phyloP scores from a whole-genome alignment of 2,113 vertebrate species.

The Hemichromis elongatus region DNA sequence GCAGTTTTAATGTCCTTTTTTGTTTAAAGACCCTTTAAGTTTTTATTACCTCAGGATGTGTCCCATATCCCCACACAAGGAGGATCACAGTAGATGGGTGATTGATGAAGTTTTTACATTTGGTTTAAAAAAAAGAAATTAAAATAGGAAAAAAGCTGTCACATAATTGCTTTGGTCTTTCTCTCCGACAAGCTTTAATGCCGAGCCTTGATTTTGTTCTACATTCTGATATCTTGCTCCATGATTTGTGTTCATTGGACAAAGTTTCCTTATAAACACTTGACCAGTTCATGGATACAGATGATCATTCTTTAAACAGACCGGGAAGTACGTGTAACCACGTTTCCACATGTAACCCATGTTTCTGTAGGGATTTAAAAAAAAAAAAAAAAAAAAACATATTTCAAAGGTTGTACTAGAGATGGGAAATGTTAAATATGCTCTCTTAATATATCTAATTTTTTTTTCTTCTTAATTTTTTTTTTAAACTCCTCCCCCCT shows the following conservation, averaged over 20 bases:
- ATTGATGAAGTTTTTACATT: not conserved
- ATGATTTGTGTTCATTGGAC: constrained; percentile 2
- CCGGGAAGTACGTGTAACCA: constrained; percentile 30
- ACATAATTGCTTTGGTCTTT: not conserved
- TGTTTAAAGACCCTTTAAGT: not conserved
- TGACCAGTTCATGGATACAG: constrained; percentile 30
- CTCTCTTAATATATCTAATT: not conserved
- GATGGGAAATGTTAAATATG: not conserved
- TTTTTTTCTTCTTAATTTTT: not conserved
- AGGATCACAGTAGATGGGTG: not conserved
- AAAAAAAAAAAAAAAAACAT: not conserved
- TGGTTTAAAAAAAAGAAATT: not conserved
- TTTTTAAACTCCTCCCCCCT: not conserved
- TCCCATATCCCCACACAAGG: not conserved
- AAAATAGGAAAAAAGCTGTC: not conserved
- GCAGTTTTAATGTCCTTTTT: not conserved
- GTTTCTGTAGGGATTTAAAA: not conserved
- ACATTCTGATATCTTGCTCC: constrained; percentile 7
- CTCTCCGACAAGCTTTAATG: constrained; percentile 11
- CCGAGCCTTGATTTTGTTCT: constrained; percentile 36
- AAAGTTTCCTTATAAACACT: constrained; percentile 7
- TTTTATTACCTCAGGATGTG: not conserved
- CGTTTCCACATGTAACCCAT: constrained; percentile 21
- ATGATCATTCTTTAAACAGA: constrained; percentile 73
- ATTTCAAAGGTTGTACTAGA: constrained; percentile 19